Evolutionary conservation across 2,797 vertebrate genomes (phyloP), one percentile per base, ranked within the genome.

Genomic region (Oreonectes daqikongensis): DNA sequence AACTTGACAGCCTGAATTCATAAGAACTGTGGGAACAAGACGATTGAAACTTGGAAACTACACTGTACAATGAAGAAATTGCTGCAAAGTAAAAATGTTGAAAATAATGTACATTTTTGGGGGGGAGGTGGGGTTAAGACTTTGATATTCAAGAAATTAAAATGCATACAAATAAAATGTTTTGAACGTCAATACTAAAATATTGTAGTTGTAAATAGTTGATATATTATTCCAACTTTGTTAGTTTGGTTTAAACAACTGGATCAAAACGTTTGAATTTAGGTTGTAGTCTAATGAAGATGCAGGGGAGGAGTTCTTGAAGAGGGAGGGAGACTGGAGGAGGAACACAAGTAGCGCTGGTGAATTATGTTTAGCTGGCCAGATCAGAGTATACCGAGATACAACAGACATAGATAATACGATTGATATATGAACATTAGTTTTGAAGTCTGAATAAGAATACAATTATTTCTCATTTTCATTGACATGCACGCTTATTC

Each of bases 251-350:
- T 17, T 26, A 15, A 28, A 17, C 26, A 50, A 17, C 44, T 30
- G n/a, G 48, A 44, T 17, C 2, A 40, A 14, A 42, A 24, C 17
- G 26, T 44, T 28, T 44, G 32, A 9, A 44, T 53, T 40, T 50
- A 35, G 42, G 9, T 24, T 48, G 28, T 60, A 68, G 17, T n/a
- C n/a, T n/a, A 11, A 69, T 61, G 40, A 46, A 22, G 18, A 30
- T 30, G 22, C 30, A 66, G 32, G 48, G 70, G 77, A 72, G 69
- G 69, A 57, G 69, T 66, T 72, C 5, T 24, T 44, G 14, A 9
- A 38, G 63, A 72, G 50, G 53, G 69, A 72, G 61, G 64, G 64
- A 35, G 14, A 46, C 24, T 32, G 73, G 18, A 59, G 73, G 63
- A 57, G 64, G 64, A 69, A 50, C 64, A 68, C 53, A 11, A 46